Evolutionary conservation across 1,140 invertebrate genomes (phyloP).

Genomic region (Melitaea cinxia): DNA sequence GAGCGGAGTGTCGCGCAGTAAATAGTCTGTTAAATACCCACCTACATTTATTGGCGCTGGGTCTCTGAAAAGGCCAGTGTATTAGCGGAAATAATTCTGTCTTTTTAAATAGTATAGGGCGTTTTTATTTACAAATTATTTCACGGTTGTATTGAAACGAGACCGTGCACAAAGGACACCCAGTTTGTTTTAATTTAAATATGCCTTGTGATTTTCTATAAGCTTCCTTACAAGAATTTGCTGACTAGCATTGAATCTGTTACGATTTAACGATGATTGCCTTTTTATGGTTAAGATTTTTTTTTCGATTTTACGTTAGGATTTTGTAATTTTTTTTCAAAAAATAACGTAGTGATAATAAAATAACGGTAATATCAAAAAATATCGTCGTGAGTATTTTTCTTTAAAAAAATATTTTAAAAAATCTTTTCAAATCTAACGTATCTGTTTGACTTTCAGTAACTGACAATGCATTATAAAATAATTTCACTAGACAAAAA

Average conservation of each 20-base stretch:
- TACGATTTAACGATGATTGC: background rate
- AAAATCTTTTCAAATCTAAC: no score
- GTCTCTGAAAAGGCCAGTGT: constrained; percentile 55
- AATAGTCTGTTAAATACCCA: constrained; percentile 78
- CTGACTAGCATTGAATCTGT: constrained; percentile 4
- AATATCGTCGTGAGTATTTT: no score
- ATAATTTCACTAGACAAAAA: no score
- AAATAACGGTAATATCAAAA: no score
- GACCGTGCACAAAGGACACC: constrained; percentile 28
- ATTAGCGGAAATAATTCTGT: constrained; percentile 72
- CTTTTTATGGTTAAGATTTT: background rate
- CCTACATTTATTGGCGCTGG: constrained; percentile 75
- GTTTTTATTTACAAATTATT: constrained; percentile 64
- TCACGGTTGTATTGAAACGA: constrained; percentile 31
- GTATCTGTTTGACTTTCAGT: no score
- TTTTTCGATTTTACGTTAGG: no score
- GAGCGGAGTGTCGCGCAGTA: constrained; percentile 72
- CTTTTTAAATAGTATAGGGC: constrained; percentile 66
- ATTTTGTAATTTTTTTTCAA: no score
- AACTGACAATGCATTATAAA: no score
- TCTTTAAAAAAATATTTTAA: no score
- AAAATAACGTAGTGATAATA: no score
- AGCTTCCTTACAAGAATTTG: constrained; percentile 25
- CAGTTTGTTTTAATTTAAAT: constrained; percentile 28
- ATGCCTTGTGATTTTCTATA: constrained; percentile 16